Evolutionary conservation across 2,888 invertebrate genomes (phyloP).

Genomic region (Sthenelais limicola): DNA sequence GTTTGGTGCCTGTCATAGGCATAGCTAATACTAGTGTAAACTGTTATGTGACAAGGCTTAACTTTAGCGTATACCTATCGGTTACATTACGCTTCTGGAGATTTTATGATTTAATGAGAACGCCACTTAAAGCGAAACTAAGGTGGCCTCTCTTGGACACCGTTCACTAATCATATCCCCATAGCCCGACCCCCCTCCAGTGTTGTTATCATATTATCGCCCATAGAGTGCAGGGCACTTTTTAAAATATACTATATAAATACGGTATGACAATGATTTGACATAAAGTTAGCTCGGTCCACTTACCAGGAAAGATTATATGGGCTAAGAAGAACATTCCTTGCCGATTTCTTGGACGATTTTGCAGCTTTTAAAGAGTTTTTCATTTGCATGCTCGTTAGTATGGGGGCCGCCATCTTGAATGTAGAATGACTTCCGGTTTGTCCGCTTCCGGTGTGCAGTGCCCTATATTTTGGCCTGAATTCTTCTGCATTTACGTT

Average conservation of each 20-base stretch:
- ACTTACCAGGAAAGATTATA: slow-evolving; percentile 19
- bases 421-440: no score
- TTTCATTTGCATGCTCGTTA: background rate
- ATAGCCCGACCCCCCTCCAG: background rate
- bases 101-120: no score
- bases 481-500: no score
- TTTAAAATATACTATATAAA: no score
- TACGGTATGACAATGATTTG: background rate
- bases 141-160: background rate
- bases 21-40: no score
- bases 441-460: no score
- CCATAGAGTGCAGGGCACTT: background rate
- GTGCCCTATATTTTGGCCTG: no score
- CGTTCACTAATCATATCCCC: background rate
- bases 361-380: background rate
- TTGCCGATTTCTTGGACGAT: slow-evolving; percentile 4
- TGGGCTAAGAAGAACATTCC: slow-evolving; percentile 11
- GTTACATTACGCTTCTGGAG: background rate
- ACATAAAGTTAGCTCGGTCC: background rate
- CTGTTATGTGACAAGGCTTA: no score
- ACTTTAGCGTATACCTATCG: no score
- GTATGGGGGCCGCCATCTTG: slow-evolving; percentile 27
- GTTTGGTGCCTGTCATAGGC: no score
- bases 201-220: background rate
- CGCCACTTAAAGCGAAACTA: background rate